These are phyloP conservation scores for Hydropotes inermis DNA, from an alignment of 2,113 vertebrate species.

Conservation along the genomic window DNA sequence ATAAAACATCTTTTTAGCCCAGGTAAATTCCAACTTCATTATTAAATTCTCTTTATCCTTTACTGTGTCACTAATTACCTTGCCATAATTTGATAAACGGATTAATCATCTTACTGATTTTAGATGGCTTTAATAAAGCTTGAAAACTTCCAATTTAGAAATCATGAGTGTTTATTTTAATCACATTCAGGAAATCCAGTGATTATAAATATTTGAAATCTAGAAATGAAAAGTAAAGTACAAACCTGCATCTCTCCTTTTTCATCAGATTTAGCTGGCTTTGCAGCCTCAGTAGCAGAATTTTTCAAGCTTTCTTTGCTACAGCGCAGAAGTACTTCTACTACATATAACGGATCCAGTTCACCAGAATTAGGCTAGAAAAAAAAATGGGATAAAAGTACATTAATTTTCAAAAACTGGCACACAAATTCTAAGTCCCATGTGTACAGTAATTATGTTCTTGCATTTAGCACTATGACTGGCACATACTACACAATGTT, in stretches of 20 bases:
- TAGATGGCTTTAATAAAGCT: not conserved
- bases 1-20: not conserved
- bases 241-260: slow-evolving; percentile 98
- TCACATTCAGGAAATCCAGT: not conserved
- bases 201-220: not conserved
- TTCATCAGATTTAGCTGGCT: slow-evolving; percentile 88
- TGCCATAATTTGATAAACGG: not conserved
- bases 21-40: not conserved
- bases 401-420: slow-evolving; percentile 3
- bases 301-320: slow-evolving; percentile 96
- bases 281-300: slow-evolving; percentile 91
- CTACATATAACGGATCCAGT: slow-evolving; percentile 91
- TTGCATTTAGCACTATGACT: not conserved
- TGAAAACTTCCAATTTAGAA: slow-evolving; percentile 16
- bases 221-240: not conserved
- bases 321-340: slow-evolving; percentile 94
- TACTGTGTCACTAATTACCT: not conserved
- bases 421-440: not conserved
- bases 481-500: not conserved
- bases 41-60: not conserved
- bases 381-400: slow-evolving; percentile 6
- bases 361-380: slow-evolving; percentile 87
- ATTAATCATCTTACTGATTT: not conserved
- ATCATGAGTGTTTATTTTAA: not conserved
- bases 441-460: not conserved